These are phyloP conservation scores for Polyergus mexicanus DNA, from an alignment of 1,140 invertebrate species.

Conservation along the genomic window DNA sequence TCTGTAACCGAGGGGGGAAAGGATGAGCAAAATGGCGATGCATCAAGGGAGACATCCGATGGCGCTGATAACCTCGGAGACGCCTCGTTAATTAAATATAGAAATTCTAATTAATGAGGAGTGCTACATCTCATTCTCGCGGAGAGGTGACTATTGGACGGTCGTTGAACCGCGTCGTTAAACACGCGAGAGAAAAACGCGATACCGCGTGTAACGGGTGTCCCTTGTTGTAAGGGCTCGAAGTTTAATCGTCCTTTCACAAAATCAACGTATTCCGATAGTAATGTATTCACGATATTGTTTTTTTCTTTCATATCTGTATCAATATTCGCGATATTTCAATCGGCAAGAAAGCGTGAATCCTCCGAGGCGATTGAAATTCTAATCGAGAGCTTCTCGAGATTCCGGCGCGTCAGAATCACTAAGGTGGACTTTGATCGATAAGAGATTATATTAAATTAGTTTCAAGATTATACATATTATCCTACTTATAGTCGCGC, in stretches of 20 bases:
- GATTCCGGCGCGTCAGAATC: slow-evolving; percentile 5
- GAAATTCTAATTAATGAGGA: slow-evolving; percentile 68
- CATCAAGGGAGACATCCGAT: slow-evolving; percentile 58
- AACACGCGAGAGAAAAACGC: slow-evolving; percentile 59
- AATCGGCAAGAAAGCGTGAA: not conserved
- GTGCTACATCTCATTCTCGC: not conserved
- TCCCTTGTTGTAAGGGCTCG: not conserved
- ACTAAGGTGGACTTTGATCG: slow-evolving; percentile 32
- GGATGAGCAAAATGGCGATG: slow-evolving; percentile 31
- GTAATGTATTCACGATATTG: not conserved
- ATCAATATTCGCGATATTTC: not conserved
- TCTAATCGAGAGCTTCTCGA: not conserved
- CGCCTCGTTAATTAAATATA: slow-evolving; percentile 71
- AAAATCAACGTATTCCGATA: not conserved
- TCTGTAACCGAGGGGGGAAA: not conserved
- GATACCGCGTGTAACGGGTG: not conserved
- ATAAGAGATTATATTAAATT: slow-evolving; percentile 33
- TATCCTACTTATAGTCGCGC: slow-evolving; percentile 41
- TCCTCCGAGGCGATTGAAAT: not conserved
- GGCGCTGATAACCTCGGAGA: slow-evolving; percentile 65
- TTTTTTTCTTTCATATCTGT: too few relatives aligned
- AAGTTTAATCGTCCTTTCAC: not conserved
- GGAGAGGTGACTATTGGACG: slow-evolving; percentile 55
- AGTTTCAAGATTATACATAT: slow-evolving; percentile 50
- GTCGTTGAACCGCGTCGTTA: slow-evolving; percentile 66